A percentile compares a stretch with the other conserved stretches of the same genome.
Evolutionary conservation across 2,113 vertebrate species (phyloP).

Genomic region (Promerops cafer): DNA sequence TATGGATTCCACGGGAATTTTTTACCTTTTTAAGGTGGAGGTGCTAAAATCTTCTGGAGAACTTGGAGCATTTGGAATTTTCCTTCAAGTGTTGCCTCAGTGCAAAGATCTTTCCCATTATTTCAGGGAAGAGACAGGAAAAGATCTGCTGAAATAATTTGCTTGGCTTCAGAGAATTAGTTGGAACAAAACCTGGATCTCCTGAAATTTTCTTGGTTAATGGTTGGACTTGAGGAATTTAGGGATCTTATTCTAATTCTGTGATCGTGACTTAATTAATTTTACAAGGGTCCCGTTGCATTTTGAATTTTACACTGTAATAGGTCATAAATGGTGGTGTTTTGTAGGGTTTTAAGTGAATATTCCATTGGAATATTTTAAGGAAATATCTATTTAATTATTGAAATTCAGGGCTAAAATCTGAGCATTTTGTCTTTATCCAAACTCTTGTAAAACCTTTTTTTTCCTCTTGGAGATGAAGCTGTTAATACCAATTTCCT

Average conservation of each 20-base stretch:
- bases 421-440: not conserved
- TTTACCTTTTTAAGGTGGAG: too few species aligned
- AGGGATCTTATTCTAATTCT: not conserved
- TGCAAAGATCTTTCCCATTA: too few species aligned
- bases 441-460: not conserved
- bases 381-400: not conserved
- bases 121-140: too few species aligned
- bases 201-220: not conserved
- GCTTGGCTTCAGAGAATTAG: not conserved
- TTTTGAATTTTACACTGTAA: not conserved
- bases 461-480: slow-evolving; percentile 11
- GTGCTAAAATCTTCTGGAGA: too few species aligned
- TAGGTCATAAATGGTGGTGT: not conserved
- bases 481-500: not conserved
- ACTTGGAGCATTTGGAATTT: too few species aligned
- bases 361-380: not conserved
- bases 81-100: too few species aligned
- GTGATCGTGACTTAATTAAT: not conserved
- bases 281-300: not conserved
- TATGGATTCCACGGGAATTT: too few species aligned
- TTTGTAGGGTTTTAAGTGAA: not conserved
- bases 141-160: not conserved
- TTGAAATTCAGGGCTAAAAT: not conserved
- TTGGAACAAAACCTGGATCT: not conserved
- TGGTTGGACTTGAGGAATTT: not conserved